These are phyloP conservation scores for Agrochola circellaris DNA, from an alignment of 2,888 invertebrate species.

Conservation along the genomic window DNA sequence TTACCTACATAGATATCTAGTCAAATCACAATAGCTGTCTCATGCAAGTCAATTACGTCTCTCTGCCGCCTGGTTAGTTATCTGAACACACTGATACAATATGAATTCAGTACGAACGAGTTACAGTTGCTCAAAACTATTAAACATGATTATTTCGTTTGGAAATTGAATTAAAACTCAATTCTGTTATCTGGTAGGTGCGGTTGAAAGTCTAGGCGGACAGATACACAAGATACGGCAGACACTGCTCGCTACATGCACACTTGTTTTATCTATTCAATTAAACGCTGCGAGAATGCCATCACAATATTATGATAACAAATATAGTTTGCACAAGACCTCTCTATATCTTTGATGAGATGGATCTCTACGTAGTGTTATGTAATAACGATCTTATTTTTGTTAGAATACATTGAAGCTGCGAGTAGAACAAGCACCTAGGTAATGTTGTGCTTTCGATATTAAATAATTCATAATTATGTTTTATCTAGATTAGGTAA, in stretches of 20 bases:
- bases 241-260: slow-evolving; percentile 56
- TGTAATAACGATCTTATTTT: slow-evolving; percentile 1
- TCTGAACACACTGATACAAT: slow-evolving; percentile 84
- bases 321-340: slow-evolving; percentile 42
- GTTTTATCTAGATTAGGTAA: not conserved
- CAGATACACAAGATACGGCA: slow-evolving; percentile 50
- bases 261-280: slow-evolving; percentile 64
- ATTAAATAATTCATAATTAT: not conserved
- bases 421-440: not conserved
- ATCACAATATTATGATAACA: slow-evolving; percentile 55
- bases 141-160: slow-evolving; percentile 82
- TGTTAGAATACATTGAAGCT: slow-evolving; percentile 9
- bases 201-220: slow-evolving; percentile 65
- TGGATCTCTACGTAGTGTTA: slow-evolving; percentile 24
- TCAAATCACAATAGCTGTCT: slow-evolving; percentile 87
- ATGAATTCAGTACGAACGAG: slow-evolving; percentile 82
- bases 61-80: slow-evolving; percentile 87
- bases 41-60: slow-evolving; percentile 89
- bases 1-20: slow-evolving; percentile 72
- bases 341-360: slow-evolving; percentile 32
- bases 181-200: slow-evolving; percentile 75
- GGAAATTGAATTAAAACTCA: slow-evolving; percentile 82
- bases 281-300: slow-evolving; percentile 52
- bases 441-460: not conserved
- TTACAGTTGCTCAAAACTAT: slow-evolving; percentile 82